phyloP scores from a whole-genome alignment of 1,140 invertebrate genomes.

The Heliconius melpomene region DNA sequence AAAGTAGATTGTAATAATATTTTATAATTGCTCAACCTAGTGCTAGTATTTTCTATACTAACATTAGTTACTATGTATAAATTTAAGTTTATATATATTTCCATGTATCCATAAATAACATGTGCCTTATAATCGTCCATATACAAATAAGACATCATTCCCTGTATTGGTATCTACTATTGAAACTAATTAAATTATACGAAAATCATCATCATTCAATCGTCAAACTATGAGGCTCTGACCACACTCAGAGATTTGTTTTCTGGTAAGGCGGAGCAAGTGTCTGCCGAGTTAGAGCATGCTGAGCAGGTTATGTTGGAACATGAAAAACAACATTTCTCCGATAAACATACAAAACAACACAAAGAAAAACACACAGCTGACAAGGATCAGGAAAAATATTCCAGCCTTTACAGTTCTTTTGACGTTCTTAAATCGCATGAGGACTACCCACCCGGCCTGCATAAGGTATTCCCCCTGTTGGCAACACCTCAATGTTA shows the following conservation, averaged over 20 bases:
- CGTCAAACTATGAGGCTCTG: constrained; percentile 58
- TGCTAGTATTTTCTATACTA: constrained; percentile 11
- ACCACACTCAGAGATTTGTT: constrained; percentile 74
- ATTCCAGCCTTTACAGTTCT: constrained; percentile 79
- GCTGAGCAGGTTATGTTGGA: constrained; percentile 78
- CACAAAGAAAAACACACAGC: constrained; percentile 59
- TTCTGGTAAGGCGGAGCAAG: constrained; percentile 80
- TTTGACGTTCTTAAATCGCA: constrained; percentile 81
- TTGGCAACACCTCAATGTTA: constrained; percentile 53
- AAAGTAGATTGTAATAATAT: not conserved
- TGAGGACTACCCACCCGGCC: constrained; percentile 63
- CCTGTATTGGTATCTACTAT: not conserved
- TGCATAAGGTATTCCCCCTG: constrained; percentile 70
- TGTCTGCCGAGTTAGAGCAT: constrained; percentile 79
- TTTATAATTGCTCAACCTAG: not conserved
- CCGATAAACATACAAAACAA: constrained; percentile 66
- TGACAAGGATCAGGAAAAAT: constrained; percentile 69
- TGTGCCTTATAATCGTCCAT: not conserved
- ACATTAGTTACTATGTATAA: constrained; percentile 6
- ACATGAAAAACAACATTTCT: constrained; percentile 75
- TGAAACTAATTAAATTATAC: constrained; percentile 65
- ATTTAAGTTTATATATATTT: not conserved
- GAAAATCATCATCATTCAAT: constrained; percentile 86
- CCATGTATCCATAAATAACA: not conserved
- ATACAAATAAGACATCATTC: not conserved